Evolutionary conservation across 2,113 vertebrate genomes (phyloP).

Genomic region (Lycaon pictus): DNA sequence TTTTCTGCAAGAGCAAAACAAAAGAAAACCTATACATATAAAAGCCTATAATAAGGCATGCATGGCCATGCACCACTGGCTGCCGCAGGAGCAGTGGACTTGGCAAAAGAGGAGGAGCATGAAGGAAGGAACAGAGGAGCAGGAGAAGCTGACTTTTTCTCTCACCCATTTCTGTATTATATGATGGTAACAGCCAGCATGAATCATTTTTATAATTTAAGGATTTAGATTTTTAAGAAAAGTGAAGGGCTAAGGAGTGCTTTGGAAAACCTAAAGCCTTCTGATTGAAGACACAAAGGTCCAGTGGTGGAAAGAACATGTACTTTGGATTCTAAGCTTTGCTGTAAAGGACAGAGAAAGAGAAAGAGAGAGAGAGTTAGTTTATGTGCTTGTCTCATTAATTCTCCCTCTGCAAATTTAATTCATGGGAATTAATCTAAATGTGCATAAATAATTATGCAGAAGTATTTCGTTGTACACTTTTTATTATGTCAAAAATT

Average conservation of each 20-base stretch:
- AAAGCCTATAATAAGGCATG: background rate
- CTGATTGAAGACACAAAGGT: constrained; percentile 26
- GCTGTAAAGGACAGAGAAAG: background rate
- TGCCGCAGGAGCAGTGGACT: background rate
- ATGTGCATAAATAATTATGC: constrained; percentile 45
- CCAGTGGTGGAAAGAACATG: background rate
- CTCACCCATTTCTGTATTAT: background rate
- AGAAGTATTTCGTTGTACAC: background rate
- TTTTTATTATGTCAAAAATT: constrained; percentile 53
- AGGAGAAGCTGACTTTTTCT: background rate
- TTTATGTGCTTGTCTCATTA: background rate
- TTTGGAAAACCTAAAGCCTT: background rate
- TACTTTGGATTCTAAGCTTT: background rate
- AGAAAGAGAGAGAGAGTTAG: background rate
- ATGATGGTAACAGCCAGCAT: background rate
- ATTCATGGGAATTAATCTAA: constrained; percentile 57
- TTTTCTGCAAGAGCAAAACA: constrained; percentile 47
- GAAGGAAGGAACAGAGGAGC: background rate
- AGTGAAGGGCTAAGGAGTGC: background rate
- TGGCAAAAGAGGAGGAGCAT: background rate
- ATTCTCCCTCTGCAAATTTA: constrained; percentile 23
- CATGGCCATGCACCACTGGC: background rate
- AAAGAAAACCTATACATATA: constrained; percentile 39
- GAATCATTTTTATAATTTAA: constrained; percentile 33
- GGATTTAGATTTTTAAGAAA: constrained; percentile 35